Percentiles rank a stretch among this genome's conserved stretches.
phyloP scores from a whole-genome alignment of 2,797 vertebrate genomes.

The Tapirus indicus region DNA sequence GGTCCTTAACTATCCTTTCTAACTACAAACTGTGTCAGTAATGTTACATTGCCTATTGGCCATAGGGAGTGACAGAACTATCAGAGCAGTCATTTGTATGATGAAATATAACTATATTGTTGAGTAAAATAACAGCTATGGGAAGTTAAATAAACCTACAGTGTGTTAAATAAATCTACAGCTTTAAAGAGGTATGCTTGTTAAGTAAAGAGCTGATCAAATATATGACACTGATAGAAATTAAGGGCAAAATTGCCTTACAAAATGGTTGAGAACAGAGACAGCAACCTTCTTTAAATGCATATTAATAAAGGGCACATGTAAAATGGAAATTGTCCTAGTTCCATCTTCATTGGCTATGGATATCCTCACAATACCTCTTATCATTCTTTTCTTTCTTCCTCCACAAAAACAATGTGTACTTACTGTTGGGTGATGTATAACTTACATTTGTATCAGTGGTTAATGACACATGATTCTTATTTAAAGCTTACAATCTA shows the following conservation, averaged over 20 bases:
- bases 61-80: slow-evolving; percentile 42
- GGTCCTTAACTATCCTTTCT: slow-evolving; percentile 48
- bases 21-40: slow-evolving; percentile 54
- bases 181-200: slow-evolving; percentile 29
- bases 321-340: neutral
- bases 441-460: slow-evolving; percentile 46
- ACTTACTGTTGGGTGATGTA: slow-evolving; percentile 37
- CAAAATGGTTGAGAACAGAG: neutral
- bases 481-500: slow-evolving; percentile 59
- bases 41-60: slow-evolving; percentile 33
- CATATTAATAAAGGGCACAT: neutral
- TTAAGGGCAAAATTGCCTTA: neutral
- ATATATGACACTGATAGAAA: slow-evolving; percentile 1
- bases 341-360: neutral
- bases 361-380: neutral
- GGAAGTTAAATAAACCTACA: slow-evolving; percentile 52
- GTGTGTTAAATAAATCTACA: neutral
- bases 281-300: neutral
- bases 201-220: slow-evolving; percentile 50
- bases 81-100: slow-evolving; percentile 63
- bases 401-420: neutral
- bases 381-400: neutral
- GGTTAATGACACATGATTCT: slow-evolving; percentile 56
- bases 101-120: slow-evolving; percentile 56
- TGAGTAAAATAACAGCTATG: slow-evolving; percentile 60